Percentiles rank a stretch among this genome's conserved stretches.
These are phyloP conservation scores for Mesoligia furuncula DNA, from an alignment of 2,888 invertebrate genomes.

Conservation along the genomic window DNA sequence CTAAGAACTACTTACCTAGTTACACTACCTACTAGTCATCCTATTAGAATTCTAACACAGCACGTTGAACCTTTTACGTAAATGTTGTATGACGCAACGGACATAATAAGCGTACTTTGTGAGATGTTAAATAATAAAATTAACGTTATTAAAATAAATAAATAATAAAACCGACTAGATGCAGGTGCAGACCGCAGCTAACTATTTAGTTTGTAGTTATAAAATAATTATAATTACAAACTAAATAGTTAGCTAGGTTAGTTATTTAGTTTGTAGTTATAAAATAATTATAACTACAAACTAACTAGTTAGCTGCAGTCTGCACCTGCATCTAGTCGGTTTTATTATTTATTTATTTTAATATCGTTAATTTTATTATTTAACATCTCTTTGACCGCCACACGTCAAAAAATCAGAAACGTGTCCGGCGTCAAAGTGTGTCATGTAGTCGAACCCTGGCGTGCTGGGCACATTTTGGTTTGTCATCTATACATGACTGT, in stretches of 20 bases:
- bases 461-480: too few species aligned
- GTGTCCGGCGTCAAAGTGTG: too few species aligned
- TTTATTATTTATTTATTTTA: slow-evolving; percentile 38
- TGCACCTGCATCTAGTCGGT: slow-evolving; percentile 27
- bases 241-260: too few species aligned
- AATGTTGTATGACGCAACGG: slow-evolving; percentile 55
- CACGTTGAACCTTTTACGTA: slow-evolving; percentile 70
- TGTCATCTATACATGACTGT: too few species aligned
- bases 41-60: slow-evolving; percentile 70
- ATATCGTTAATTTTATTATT: slow-evolving; percentile 45
- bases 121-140: slow-evolving; percentile 49
- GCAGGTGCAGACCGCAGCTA: slow-evolving; percentile 27
- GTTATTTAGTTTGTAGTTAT: too few species aligned
- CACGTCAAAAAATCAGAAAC: too few species aligned
- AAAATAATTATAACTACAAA: slow-evolving; percentile 5
- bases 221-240: too few species aligned
- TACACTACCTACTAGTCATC: slow-evolving; percentile 64
- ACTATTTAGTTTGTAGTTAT: slow-evolving; percentile 14
- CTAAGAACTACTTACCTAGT: slow-evolving; percentile 66
- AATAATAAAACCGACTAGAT: slow-evolving; percentile 36
- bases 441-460: too few species aligned
- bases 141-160: slow-evolving; percentile 24
- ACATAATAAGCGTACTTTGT: slow-evolving; percentile 37
- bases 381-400: slow-evolving; percentile 34
- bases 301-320: slow-evolving; percentile 24